phyloP scores from a whole-genome alignment of 2,888 invertebrate species.

The Acrobasis consociella region DNA sequence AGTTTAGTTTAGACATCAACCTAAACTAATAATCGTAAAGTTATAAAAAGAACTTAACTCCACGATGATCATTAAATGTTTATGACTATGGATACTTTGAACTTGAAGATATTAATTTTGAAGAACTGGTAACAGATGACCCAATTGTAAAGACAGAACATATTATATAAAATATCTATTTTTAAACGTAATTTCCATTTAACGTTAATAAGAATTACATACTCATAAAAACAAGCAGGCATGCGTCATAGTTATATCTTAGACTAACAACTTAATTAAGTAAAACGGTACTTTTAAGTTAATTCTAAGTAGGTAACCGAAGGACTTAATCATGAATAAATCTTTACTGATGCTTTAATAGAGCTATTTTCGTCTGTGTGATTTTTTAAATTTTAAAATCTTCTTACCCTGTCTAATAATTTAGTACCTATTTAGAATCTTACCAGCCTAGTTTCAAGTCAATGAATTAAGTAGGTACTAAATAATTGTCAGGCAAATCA shows the following conservation, averaged over 20 bases:
- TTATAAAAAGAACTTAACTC: slow-evolving; percentile 19
- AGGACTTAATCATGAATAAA: too few relatives aligned
- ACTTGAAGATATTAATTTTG: slow-evolving; percentile 13
- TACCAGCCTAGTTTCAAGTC: too few relatives aligned
- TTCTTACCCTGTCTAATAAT: too few relatives aligned
- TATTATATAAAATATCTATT: neutral
- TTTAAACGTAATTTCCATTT: neutral
- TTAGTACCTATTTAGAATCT: too few relatives aligned
- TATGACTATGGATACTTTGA: slow-evolving; percentile 14
- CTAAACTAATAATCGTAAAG: slow-evolving; percentile 11
- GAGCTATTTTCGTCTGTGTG: too few relatives aligned
- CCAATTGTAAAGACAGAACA: slow-evolving; percentile 7
- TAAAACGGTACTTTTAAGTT: too few relatives aligned
- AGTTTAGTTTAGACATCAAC: neutral
- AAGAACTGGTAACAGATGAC: neutral
- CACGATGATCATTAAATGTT: slow-evolving; percentile 14
- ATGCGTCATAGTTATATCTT: neutral
- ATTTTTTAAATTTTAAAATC: too few relatives aligned
- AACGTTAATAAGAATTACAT: neutral
- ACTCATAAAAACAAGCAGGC: neutral
- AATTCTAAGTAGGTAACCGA: too few relatives aligned
- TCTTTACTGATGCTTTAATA: too few relatives aligned
- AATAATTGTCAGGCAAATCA: too few relatives aligned
- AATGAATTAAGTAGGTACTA: too few relatives aligned
- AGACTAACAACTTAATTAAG: neutral